These are phyloP conservation scores for Rhagoletis pomonella DNA, from an alignment of 1,140 invertebrate species.

Conservation along the genomic window DNA sequence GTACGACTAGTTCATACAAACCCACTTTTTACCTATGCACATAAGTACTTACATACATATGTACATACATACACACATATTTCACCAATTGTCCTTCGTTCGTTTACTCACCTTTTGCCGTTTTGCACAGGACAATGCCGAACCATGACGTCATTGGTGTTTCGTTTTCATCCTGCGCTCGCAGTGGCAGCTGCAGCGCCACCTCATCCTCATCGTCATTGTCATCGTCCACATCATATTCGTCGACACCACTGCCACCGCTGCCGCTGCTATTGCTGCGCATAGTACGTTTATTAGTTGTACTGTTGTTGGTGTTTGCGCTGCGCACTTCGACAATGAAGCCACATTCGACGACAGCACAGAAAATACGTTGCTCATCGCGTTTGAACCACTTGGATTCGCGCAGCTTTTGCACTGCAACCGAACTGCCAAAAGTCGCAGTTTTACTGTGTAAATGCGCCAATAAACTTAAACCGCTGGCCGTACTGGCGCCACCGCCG, in stretches of 20 bases:
- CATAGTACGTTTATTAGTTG: conserved; percentile 62
- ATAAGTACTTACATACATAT: not conserved
- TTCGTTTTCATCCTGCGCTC: conserved; percentile 69
- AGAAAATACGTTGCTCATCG: conserved; percentile 80
- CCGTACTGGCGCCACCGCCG: conserved; percentile 55
- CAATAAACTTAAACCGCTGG: conserved; percentile 22
- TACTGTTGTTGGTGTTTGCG: conserved; percentile 61
- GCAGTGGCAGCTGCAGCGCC: conserved; percentile 3
- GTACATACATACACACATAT: not conserved
- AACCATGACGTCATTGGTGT: conserved; percentile 74
- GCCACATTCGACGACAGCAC: conserved; percentile 81
- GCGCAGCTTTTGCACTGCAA: conserved; percentile 80
- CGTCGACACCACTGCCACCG: conserved; percentile 61
- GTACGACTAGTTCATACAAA: no score
- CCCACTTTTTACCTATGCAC: no score
- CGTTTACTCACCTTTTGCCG: conserved; percentile 78
- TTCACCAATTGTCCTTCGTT: conserved; percentile 1
- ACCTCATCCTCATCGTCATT: conserved; percentile 50
- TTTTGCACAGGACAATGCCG: conserved; percentile 80
- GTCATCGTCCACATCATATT: conserved; percentile 47
- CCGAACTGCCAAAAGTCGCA: conserved; percentile 78
- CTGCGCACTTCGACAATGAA: conserved; percentile 80
- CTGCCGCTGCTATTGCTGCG: conserved; percentile 60
- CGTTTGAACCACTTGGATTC: conserved; percentile 82
- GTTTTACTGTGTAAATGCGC: conserved; percentile 57